These are phyloP conservation scores for Lithophane leautieri DNA, from an alignment of 2,888 invertebrate species.

Conservation along the genomic window DNA sequence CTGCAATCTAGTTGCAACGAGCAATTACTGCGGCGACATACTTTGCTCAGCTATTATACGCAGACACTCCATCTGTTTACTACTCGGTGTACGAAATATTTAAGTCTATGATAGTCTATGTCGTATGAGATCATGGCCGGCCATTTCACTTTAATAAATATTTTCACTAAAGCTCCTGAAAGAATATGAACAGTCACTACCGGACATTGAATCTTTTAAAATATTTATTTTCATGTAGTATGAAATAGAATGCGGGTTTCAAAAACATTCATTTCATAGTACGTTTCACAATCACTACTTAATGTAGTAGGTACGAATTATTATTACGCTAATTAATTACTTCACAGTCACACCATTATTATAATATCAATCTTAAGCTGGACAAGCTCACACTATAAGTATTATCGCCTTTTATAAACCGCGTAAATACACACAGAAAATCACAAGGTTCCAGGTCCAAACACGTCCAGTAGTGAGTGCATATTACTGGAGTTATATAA, in stretches of 20 bases:
- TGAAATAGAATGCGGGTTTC: neutral
- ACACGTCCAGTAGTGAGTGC: slow-evolving; percentile 51
- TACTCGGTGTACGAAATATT: slow-evolving; percentile 45
- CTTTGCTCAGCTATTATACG: neutral
- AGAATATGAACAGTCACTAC: slow-evolving; percentile 53
- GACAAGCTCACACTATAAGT: neutral
- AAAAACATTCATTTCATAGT: neutral
- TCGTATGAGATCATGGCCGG: slow-evolving; percentile 81
- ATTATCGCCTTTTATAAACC: neutral
- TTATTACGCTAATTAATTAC: neutral
- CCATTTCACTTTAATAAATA: slow-evolving; percentile 71
- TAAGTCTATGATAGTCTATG: slow-evolving; percentile 63
- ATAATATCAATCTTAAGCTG: neutral
- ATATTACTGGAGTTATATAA: slow-evolving; percentile 58
- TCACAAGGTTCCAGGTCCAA: neutral
- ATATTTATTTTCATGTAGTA: neutral
- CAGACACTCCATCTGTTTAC: slow-evolving; percentile 10
- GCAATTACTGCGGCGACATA: neutral
- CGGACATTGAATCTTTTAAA: slow-evolving; percentile 17
- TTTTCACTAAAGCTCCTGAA: slow-evolving; percentile 58
- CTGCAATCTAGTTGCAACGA: neutral
- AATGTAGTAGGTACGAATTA: neutral
- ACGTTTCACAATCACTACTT: neutral
- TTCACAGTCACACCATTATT: neutral
- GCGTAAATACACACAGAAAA: neutral